These are phyloP conservation scores for Nannoperca australis DNA, from an alignment of 2,797 vertebrate genomes.

Conservation along the genomic window DNA sequence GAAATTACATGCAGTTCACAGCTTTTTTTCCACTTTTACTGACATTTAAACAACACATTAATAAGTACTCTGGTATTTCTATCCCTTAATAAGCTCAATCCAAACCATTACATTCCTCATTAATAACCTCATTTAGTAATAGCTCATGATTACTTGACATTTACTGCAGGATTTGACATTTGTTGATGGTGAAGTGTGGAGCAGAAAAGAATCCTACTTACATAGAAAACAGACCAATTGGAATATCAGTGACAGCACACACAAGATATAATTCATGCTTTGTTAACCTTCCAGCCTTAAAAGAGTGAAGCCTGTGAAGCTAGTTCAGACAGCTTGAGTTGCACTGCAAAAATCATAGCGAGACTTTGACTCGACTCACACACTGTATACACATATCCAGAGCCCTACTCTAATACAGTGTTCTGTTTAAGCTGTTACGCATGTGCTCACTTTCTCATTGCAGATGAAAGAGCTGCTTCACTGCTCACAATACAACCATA, in stretches of 20 bases:
- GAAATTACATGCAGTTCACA: background rate
- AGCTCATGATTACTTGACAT: constrained; percentile 60
- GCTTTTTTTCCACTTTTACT: constrained; percentile 25
- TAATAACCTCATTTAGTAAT: constrained; percentile 58
- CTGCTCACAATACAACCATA: constrained; percentile 29
- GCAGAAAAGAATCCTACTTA: background rate
- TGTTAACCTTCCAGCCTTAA: constrained; percentile 28
- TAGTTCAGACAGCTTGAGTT: constrained; percentile 13
- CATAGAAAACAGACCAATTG: constrained; percentile 35
- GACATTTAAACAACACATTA: constrained; percentile 63
- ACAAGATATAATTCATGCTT: constrained; percentile 35
- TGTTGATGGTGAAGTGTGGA: constrained; percentile 36
- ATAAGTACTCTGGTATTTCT: constrained; percentile 44
- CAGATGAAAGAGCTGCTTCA: constrained; percentile 43
- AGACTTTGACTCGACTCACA: background rate
- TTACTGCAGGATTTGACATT: constrained; percentile 45
- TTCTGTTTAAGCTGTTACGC: constrained; percentile 54
- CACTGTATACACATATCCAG: constrained; percentile 27
- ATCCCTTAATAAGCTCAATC: constrained; percentile 26
- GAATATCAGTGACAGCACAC: constrained; percentile 33
- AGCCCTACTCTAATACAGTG: constrained; percentile 20
- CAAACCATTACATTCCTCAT: constrained; percentile 54
- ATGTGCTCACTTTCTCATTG: constrained; percentile 38
- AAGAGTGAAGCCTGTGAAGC: constrained; percentile 19
- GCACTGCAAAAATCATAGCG: constrained; percentile 7